Conservation (phyloP, 2,113 vertebrate genomes). For the Jaculus jaculus region DNA sequence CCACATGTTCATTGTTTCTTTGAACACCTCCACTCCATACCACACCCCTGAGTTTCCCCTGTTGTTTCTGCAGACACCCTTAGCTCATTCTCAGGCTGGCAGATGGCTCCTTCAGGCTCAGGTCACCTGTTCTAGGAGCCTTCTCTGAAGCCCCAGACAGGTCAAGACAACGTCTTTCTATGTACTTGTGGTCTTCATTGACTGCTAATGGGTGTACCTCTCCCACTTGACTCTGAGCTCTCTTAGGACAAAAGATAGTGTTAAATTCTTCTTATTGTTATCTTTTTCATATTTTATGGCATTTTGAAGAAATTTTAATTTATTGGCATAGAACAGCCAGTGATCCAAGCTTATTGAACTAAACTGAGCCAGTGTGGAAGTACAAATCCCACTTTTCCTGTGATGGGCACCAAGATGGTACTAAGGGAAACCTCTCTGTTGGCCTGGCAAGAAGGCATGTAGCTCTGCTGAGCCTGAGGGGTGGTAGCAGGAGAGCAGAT, state of each 20-base stretch:
- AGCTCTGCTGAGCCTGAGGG: neutral
- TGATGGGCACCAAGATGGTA: neutral
- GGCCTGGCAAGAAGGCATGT: neutral
- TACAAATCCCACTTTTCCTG: neutral
- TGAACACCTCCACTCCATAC: fast-evolving
- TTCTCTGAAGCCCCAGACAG: neutral
- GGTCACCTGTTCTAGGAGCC: neutral
- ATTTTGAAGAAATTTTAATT: neutral
- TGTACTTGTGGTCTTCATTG: neutral
- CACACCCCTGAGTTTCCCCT: fast-evolving
- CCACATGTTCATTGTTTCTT: neutral
- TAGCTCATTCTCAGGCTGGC: neutral
- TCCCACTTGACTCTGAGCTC: neutral
- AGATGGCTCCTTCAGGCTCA: neutral
- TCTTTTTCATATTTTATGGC: neutral
- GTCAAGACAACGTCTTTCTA: neutral
- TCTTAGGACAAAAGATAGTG: neutral
- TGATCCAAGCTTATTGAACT: neutral
- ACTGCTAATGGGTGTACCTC: neutral
- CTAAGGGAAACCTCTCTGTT: neutral
- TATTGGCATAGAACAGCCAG: neutral
- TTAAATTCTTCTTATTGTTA: neutral
- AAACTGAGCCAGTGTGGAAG: neutral
- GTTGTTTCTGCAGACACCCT: neutral
- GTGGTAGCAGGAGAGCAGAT: fast-evolving